These are phyloP conservation scores for Yponomeuta malinellus DNA, from an alignment of 2,888 invertebrate species.

Conservation along the genomic window DNA sequence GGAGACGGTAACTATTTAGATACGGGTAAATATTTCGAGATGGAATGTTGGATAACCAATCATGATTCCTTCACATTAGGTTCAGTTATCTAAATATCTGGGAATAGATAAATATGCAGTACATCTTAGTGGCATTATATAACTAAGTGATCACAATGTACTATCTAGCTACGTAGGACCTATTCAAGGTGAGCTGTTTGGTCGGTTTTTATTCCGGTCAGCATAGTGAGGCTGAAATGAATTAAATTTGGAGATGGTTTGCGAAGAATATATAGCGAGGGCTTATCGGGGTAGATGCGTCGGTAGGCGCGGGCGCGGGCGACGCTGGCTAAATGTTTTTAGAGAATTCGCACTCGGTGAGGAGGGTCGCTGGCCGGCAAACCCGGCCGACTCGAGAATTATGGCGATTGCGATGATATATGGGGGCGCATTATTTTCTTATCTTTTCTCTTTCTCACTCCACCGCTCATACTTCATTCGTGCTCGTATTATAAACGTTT, in stretches of 20 bases:
- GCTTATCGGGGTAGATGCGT: not conserved
- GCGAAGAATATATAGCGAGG: not conserved
- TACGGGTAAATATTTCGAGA: too few relatives aligned
- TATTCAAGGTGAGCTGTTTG: too few relatives aligned
- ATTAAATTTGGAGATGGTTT: not conserved
- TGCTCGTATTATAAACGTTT: constrained; percentile 67
- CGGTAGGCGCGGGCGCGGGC: constrained; percentile 24
- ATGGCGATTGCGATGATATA: constrained; percentile 74
- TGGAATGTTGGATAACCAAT: too few relatives aligned
- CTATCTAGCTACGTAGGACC: too few relatives aligned
- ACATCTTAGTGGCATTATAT: too few relatives aligned
- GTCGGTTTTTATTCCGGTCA: too few relatives aligned
- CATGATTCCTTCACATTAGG: too few relatives aligned
- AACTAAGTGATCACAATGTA: too few relatives aligned
- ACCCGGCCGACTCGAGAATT: constrained; percentile 56
- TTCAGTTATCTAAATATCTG: too few relatives aligned
- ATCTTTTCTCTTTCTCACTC: constrained; percentile 73
- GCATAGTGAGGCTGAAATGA: too few relatives aligned
- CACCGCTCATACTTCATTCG: constrained; percentile 69
- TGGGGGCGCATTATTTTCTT: constrained; percentile 73
- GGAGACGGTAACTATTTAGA: not conserved
- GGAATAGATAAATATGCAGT: too few relatives aligned
- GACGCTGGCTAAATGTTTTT: constrained; percentile 58
- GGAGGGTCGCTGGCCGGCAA: constrained; percentile 63
- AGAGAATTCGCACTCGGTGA: constrained; percentile 54